Percentiles rank a stretch among this genome's conserved stretches.
Conservation (phyloP, 35 echinoderm and acorn worm genomes). For the Diadema setosum region DNA sequence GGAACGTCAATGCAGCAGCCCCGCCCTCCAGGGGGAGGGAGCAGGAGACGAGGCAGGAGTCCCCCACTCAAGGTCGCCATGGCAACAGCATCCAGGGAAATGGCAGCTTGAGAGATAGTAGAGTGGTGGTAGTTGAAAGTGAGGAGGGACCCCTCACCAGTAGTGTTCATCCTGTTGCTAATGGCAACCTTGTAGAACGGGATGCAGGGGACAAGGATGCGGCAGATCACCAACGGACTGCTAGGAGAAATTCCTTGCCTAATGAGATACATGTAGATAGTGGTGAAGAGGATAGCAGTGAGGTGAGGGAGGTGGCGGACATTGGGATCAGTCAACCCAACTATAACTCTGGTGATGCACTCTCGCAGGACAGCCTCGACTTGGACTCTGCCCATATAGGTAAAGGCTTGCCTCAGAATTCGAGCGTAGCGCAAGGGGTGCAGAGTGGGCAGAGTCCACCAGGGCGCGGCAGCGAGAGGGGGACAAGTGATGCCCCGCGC, state of each 20-base stretch:
- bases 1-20: not conserved
- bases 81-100: not conserved
- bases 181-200: not conserved
- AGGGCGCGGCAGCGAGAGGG: no score
- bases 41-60: not conserved
- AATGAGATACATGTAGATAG: not conserved
- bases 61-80: not conserved
- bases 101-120: not conserved
- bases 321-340: not conserved
- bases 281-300: not conserved
- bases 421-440: no score
- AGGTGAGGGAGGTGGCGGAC: not conserved
- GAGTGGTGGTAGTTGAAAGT: not conserved
- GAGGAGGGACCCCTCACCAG: not conserved
- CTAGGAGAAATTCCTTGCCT: not conserved
- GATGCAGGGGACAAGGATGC: not conserved
- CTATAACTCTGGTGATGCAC: not conserved
- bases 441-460: no score
- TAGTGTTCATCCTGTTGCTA: no score
- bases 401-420: not conserved
- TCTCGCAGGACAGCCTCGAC: conserved; percentile 2
- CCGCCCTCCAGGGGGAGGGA: not conserved
- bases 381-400: not conserved
- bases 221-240: not conserved
- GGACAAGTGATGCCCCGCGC: no score